Conservation (phyloP, 2,888 invertebrate genomes). For the Caprella mutica region DNA sequence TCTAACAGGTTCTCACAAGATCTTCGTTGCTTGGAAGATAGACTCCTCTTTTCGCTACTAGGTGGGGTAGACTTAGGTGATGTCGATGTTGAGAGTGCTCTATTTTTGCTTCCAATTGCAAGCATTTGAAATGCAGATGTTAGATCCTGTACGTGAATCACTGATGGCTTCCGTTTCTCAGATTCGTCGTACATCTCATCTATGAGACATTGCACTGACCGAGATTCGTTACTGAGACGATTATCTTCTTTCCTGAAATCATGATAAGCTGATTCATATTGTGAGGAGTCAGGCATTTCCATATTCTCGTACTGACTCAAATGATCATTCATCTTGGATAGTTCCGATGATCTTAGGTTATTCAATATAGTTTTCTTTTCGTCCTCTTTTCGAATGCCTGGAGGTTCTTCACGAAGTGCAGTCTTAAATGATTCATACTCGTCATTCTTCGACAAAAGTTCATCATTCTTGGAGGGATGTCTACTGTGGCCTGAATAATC, state of each 20-base stretch:
- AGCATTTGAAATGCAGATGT: slow-evolving; percentile 36
- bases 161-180: slow-evolving; percentile 35
- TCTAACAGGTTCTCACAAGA: slow-evolving; percentile 33
- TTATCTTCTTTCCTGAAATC: slow-evolving; percentile 30
- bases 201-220: slow-evolving; percentile 28
- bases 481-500: background rate
- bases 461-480: slow-evolving; percentile 13
- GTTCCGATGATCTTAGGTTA: too few relatives aligned
- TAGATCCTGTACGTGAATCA: slow-evolving; percentile 36
- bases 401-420: slow-evolving; percentile 13
- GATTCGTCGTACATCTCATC: slow-evolving; percentile 32
- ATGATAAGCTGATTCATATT: slow-evolving; percentile 31
- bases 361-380: too few relatives aligned
- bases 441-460: slow-evolving; percentile 16
- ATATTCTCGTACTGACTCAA: slow-evolving; percentile 28
- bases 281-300: slow-evolving; percentile 23
- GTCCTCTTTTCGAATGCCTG: slow-evolving; percentile 23
- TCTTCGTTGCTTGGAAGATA: slow-evolving; percentile 29
- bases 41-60: slow-evolving; percentile 31
- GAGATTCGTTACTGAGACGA: too few relatives aligned
- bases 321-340: slow-evolving; percentile 21
- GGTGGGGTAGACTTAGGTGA: slow-evolving; percentile 32
- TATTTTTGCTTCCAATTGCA: slow-evolving; percentile 21
- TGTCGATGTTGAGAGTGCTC: slow-evolving; percentile 30
- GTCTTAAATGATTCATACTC: slow-evolving; percentile 17